Conservation (phyloP, 2,113 vertebrate species). For the Onychorhynchus coronatus region DNA sequence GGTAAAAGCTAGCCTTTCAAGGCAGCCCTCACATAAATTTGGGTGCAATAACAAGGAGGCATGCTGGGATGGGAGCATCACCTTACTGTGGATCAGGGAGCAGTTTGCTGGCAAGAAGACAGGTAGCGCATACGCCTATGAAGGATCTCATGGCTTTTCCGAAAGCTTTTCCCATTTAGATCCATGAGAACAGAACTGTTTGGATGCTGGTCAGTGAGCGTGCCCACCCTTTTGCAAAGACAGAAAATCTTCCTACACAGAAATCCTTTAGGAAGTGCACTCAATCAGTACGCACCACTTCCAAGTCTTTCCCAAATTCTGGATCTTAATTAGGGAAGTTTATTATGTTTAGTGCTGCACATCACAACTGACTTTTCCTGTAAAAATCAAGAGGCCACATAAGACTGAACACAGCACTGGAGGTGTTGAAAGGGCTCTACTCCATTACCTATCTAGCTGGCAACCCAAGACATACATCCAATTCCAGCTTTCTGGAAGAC, state of each 20-base stretch:
- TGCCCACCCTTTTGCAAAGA: background rate
- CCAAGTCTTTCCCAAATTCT: background rate
- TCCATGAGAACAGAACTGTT: background rate
- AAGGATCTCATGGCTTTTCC: background rate
- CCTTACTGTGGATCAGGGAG: background rate
- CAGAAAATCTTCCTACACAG: background rate
- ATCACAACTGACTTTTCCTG: background rate
- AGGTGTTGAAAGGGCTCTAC: background rate
- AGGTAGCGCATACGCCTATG: rapidly evolving
- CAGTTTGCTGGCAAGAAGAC: background rate
- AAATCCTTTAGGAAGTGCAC: background rate
- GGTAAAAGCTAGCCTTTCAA: background rate
- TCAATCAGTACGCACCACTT: background rate
- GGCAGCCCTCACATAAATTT: background rate
- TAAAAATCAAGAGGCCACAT: background rate
- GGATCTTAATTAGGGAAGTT: background rate
- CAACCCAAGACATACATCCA: background rate
- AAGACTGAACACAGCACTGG: rapidly evolving
- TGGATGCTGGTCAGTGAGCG: background rate
- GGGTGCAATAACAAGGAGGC: background rate
- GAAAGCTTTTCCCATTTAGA: background rate
- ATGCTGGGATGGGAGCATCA: background rate
- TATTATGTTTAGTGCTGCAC: background rate
- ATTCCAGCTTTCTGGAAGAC: background rate
- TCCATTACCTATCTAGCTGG: background rate